A percentile compares a stretch with the other conserved stretches of the same genome.
These are phyloP conservation scores for Crax fasciolata DNA, from an alignment of 2,797 vertebrate genomes.

Conservation along the genomic window DNA sequence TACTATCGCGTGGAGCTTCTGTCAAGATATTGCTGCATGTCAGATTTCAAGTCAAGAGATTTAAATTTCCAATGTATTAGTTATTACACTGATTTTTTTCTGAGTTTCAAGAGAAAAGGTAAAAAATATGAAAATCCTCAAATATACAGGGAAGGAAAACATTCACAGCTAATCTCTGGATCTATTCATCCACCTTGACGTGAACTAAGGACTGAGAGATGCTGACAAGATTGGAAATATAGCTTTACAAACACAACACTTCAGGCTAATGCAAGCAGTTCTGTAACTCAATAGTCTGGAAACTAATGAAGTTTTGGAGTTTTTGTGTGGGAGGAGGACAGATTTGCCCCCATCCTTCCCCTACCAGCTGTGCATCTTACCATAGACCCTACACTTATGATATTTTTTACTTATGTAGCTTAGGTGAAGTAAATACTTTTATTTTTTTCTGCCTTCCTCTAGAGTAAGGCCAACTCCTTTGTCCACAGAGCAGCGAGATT, in stretches of 20 bases:
- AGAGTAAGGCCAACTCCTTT: neutral
- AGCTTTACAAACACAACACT: neutral
- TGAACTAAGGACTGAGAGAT: neutral
- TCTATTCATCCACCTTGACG: neutral
- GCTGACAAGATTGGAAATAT: neutral
- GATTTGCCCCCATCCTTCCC: neutral
- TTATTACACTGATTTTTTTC: neutral
- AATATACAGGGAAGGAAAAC: neutral
- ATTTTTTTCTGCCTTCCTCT: neutral
- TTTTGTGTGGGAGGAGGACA: neutral
- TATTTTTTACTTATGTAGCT: neutral
- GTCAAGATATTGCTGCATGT: neutral
- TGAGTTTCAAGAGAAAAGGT: neutral
- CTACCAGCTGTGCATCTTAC: neutral
- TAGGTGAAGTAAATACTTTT: neutral
- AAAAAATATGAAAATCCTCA: neutral
- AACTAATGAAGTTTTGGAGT: neutral
- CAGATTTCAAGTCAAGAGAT: neutral
- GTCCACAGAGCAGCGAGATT: neutral
- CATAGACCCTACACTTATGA: neutral
- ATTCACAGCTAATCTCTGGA: neutral
- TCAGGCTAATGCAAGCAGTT: neutral
- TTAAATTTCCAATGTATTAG: neutral
- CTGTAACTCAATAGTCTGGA: neutral
- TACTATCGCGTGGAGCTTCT: neutral